phyloP scores from a whole-genome alignment of 2,797 vertebrate genomes.

The Babyrousa celebensis region DNA sequence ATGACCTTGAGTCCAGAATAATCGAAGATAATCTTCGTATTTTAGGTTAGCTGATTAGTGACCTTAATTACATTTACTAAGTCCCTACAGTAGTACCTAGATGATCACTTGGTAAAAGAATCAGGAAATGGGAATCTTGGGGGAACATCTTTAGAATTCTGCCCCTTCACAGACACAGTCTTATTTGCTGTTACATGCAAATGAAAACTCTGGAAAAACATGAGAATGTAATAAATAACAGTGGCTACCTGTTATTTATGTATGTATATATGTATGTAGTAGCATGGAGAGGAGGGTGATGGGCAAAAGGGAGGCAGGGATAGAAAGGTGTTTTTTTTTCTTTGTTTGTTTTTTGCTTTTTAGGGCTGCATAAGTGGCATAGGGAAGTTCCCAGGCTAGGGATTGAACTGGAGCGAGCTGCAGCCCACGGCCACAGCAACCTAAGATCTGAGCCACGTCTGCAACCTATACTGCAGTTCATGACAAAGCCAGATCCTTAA shows the following conservation, averaged over 20 bases:
- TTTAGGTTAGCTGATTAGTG: slow-evolving; percentile 15
- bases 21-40: background rate
- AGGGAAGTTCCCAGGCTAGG: no score
- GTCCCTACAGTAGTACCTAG: background rate
- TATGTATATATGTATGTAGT: background rate
- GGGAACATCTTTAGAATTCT: background rate
- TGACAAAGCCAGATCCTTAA: no score
- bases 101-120: slow-evolving; percentile 28
- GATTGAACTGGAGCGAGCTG: no score
- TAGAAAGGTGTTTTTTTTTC: background rate
- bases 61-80: background rate
- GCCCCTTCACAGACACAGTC: background rate
- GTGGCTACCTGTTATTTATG: background rate
- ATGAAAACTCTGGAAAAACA: background rate
- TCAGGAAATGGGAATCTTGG: background rate
- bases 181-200: background rate
- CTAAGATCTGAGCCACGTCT: no score
- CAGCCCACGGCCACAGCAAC: no score
- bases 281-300: background rate
- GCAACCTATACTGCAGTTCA: no score
- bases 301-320: accelerated
- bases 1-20: background rate
- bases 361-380: no score
- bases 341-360: no score
- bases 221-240: background rate